phyloP scores from a whole-genome alignment of 2,888 invertebrate genomes.

The Eristalis pertinax region DNA sequence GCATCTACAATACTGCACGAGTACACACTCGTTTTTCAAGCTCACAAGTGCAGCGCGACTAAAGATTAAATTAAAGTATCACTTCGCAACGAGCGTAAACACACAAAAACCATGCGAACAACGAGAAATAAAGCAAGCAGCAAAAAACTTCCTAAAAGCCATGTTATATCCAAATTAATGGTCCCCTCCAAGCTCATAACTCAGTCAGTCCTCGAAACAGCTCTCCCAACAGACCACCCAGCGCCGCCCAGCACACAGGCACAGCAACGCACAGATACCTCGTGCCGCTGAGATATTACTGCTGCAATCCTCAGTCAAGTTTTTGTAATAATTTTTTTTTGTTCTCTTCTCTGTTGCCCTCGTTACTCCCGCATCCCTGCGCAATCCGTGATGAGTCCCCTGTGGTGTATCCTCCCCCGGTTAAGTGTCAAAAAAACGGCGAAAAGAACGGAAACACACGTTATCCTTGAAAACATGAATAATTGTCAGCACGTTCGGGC shows the following conservation, averaged over 20 bases:
- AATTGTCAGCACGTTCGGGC: conserved; percentile 26
- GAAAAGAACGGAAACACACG: background rate
- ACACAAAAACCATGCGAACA: conserved; percentile 13
- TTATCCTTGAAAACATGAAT: conserved; percentile 39
- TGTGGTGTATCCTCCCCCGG: conserved; percentile 4
- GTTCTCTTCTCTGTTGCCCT: background rate
- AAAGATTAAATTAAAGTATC: conserved; percentile 44
- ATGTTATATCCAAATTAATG: conserved; percentile 66
- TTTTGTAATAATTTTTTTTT: conserved; percentile 47
- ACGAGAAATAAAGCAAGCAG: conserved; percentile 29
- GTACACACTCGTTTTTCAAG: conserved; percentile 7
- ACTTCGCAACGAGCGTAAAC: conserved; percentile 4
- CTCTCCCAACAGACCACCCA: background rate
- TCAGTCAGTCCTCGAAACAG: conserved; percentile 46
- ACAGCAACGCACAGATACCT: conserved; percentile 26
- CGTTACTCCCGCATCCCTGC: background rate
- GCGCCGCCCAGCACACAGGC: too few relatives aligned
- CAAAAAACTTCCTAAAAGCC: conserved; percentile 35
- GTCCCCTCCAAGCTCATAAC: conserved; percentile 49
- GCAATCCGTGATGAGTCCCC: background rate
- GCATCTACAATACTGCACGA: background rate
- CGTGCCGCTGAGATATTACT: conserved; percentile 53
- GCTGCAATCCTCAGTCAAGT: conserved; percentile 48
- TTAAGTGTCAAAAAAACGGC: conserved; percentile 13
- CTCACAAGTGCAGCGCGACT: conserved; percentile 3